These are phyloP conservation scores for Monomorium pharaonis DNA, from an alignment of 1,140 invertebrate genomes.

Conservation along the genomic window DNA sequence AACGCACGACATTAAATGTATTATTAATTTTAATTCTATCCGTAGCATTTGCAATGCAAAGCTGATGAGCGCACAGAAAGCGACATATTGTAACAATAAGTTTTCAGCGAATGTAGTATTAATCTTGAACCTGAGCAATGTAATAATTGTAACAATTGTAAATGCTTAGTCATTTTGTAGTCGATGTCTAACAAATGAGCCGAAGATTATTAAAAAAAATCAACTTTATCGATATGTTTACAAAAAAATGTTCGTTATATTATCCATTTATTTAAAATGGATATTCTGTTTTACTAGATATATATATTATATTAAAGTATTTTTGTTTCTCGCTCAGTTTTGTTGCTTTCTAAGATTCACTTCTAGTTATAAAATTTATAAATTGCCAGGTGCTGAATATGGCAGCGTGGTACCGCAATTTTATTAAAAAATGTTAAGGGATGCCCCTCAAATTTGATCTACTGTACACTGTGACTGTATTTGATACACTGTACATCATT, in stretches of 20 bases:
- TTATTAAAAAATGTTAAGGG: background rate
- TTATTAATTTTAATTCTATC: slow-evolving; percentile 77
- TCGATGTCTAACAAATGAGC: slow-evolving; percentile 30
- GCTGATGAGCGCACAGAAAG: slow-evolving; percentile 73
- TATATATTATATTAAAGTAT: slow-evolving; percentile 11
- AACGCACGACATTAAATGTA: slow-evolving; percentile 75
- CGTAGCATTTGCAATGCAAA: slow-evolving; percentile 75
- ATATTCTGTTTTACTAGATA: slow-evolving; percentile 11
- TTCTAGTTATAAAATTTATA: background rate
- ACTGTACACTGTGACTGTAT: too few relatives aligned
- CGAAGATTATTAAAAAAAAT: slow-evolving; percentile 39
- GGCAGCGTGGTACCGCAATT: background rate
- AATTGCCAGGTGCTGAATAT: background rate
- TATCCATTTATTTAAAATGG: slow-evolving; percentile 62
- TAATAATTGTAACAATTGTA: slow-evolving; percentile 21
- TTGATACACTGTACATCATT: too few relatives aligned
- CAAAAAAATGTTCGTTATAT: slow-evolving; percentile 51
- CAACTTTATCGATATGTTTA: too few relatives aligned
- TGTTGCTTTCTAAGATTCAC: background rate
- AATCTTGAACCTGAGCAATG: slow-evolving; percentile 37
- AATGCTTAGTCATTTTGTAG: slow-evolving; percentile 53
- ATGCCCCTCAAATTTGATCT: too few relatives aligned
- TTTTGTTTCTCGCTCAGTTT: slow-evolving; percentile 8
- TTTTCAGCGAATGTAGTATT: slow-evolving; percentile 62
- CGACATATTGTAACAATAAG: slow-evolving; percentile 57